These are phyloP conservation scores for Actinemys pallida DNA, from an alignment of 2,113 vertebrate species.

Conservation along the genomic window DNA sequence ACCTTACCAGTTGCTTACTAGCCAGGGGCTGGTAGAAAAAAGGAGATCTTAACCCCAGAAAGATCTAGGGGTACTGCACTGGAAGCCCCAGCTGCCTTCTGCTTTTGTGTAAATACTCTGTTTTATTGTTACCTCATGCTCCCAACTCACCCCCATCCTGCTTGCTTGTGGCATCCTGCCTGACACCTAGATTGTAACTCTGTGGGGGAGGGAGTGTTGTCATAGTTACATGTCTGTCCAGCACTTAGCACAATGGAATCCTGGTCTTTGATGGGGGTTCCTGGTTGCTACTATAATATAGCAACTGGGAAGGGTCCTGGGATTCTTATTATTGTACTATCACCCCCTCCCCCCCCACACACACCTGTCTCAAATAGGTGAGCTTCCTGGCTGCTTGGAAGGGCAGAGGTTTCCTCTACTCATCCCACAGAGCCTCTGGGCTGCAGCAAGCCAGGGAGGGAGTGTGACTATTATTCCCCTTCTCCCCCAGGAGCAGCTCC, in stretches of 20 bases:
- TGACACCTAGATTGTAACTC: neutral
- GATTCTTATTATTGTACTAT: neutral
- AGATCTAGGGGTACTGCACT: neutral
- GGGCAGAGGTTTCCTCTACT: neutral
- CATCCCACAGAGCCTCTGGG: neutral
- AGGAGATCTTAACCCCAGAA: neutral
- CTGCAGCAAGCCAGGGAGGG: neutral
- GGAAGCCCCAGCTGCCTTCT: neutral
- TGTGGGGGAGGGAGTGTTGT: neutral
- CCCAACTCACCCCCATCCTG: neutral
- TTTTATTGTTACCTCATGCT: neutral
- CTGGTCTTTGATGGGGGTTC: neutral
- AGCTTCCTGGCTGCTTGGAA: neutral
- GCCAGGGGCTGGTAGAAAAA: neutral
- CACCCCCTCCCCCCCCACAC: too few species aligned
- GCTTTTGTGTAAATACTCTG: neutral
- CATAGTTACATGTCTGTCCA: neutral
- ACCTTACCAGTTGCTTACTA: neutral
- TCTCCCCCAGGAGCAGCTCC: neutral
- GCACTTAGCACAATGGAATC: neutral
- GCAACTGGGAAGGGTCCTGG: neutral
- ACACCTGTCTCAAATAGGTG: neutral
- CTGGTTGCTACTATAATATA: neutral
- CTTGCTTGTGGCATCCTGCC: neutral
- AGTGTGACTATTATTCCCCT: neutral